phyloP scores from a whole-genome alignment of 2,113 vertebrate genomes.

The Vombatus ursinus region DNA sequence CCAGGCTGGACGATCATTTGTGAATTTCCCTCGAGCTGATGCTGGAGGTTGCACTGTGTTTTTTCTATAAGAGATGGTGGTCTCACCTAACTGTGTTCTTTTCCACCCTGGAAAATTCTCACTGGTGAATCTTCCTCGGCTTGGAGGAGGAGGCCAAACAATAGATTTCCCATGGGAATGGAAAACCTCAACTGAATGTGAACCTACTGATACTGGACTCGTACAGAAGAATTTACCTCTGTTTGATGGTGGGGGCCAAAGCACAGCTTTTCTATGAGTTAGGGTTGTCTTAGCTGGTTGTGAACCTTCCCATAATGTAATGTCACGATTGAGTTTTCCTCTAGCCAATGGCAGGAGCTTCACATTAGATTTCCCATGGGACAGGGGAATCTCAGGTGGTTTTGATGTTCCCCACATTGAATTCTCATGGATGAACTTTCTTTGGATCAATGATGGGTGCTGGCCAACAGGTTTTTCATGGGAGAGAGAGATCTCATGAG shows the following conservation, averaged over 20 bases:
- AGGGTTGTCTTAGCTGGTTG: neutral
- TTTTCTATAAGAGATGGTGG: neutral
- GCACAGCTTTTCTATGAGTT: neutral
- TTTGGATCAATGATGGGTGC: neutral
- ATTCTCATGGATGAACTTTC: neutral
- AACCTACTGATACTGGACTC: neutral
- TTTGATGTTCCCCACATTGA: neutral
- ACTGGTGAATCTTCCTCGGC: neutral
- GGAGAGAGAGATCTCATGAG: neutral
- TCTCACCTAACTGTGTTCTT: neutral
- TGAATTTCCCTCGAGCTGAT: neutral
- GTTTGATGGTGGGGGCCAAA: neutral
- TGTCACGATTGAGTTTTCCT: neutral
- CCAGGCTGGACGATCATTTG: neutral
- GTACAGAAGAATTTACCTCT: neutral
- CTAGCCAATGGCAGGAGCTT: neutral
- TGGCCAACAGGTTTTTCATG: neutral
- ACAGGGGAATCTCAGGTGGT: neutral
- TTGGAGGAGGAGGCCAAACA: neutral
- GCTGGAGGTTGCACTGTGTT: neutral
- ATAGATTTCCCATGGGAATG: neutral
- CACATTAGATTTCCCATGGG: neutral
- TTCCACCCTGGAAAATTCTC: neutral
- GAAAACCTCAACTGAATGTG: neutral
- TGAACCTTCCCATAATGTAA: neutral